Conservation (phyloP, 2,113 vertebrate genomes). For the Sakesphorus luctuosus region DNA sequence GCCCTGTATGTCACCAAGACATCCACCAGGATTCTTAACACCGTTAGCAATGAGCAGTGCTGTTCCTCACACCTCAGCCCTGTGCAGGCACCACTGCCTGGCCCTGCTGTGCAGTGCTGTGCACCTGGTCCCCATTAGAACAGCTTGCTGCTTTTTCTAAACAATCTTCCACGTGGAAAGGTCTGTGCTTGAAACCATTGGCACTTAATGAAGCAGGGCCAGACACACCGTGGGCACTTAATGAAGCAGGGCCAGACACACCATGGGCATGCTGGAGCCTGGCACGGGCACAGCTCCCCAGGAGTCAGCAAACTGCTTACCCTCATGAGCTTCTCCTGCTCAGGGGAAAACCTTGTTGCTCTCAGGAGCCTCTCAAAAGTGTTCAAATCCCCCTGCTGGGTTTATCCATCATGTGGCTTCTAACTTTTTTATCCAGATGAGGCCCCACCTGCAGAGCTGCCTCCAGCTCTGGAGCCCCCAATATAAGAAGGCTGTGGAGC, state of each 20-base stretch:
- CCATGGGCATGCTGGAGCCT: fast-evolving
- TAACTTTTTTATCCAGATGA: neutral
- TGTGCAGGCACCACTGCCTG: neutral
- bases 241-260: neutral
- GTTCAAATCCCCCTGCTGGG: neutral
- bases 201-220: neutral
- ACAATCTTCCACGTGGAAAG: neutral
- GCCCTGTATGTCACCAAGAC: neutral
- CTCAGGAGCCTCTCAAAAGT: neutral
- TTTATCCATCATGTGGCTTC: neutral
- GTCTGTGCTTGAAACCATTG: neutral
- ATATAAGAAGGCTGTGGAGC: fast-evolving
- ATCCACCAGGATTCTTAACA: neutral
- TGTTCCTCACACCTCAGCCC: neutral
- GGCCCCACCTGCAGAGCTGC: neutral
- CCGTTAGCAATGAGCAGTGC: neutral
- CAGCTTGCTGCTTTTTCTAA: conserved; percentile 8
- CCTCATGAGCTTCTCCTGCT: neutral
- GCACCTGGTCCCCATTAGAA: conserved; percentile 21
- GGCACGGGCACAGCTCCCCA: fast-evolving
- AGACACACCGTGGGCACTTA: neutral
- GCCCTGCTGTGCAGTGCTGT: neutral
- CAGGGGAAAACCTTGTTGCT: neutral
- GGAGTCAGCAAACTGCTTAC: fast-evolving
- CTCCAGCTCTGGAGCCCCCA: neutral